A percentile compares a stretch with the other conserved stretches of the same genome.
Evolutionary conservation across 1,140 invertebrate species (phyloP).

Genomic region (Chironomus striatipennis): DNA sequence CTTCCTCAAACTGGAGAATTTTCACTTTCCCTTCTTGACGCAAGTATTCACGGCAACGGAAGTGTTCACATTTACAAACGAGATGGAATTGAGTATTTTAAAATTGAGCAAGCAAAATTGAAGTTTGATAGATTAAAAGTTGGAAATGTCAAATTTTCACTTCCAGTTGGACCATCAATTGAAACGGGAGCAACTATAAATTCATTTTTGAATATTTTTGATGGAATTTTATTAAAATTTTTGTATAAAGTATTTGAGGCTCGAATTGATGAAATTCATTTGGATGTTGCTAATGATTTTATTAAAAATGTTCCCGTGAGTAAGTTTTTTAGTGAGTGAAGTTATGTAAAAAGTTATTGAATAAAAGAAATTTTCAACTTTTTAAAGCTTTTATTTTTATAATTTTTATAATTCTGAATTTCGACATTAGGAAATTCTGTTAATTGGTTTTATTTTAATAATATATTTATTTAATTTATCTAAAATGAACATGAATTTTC

Average conservation of each 20-base stretch:
- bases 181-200: not conserved
- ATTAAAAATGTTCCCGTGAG: not conserved
- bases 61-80: not conserved
- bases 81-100: not conserved
- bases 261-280: not conserved
- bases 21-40: no score
- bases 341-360: not conserved
- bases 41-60: no score
- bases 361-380: not conserved
- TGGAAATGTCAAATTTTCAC: not conserved
- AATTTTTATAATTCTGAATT: no score
- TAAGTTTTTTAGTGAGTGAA: not conserved
- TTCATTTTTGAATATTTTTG: not conserved
- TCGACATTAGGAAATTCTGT: no score
- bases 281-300: conserved; percentile 2
- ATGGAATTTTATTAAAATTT: not conserved
- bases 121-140: not conserved
- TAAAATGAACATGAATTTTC: no score
- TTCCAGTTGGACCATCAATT: not conserved
- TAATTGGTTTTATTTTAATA: no score
- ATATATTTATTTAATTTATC: no score
- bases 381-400: no score
- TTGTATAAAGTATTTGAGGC: not conserved
- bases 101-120: not conserved
- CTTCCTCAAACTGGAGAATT: no score